These are phyloP conservation scores for Pharmacophagus antenor DNA, from an alignment of 2,888 invertebrate species.

Conservation along the genomic window DNA sequence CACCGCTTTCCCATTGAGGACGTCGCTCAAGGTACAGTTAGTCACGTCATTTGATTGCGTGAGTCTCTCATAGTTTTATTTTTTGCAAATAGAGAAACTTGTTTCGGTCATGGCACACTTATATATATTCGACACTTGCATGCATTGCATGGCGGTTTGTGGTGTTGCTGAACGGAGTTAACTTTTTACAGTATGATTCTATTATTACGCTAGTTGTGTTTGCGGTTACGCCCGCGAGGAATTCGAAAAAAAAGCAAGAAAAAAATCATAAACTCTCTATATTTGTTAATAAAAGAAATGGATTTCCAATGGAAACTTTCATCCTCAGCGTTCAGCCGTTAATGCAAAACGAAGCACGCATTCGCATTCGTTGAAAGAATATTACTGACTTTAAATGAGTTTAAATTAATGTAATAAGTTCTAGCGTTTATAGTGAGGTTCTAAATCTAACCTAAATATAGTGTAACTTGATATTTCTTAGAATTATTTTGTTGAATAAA, in stretches of 20 bases:
- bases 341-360: too few species aligned
- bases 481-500: too few species aligned
- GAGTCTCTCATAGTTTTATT: slow-evolving; percentile 44
- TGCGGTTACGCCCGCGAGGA: not conserved
- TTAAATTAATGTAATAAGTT: too few species aligned
- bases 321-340: too few species aligned
- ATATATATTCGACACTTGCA: slow-evolving; percentile 44
- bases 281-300: too few species aligned
- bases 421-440: too few species aligned
- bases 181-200: not conserved
- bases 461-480: too few species aligned
- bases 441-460: too few species aligned
- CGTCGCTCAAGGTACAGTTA: slow-evolving; percentile 52
- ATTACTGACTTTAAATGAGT: too few species aligned
- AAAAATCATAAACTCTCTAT: not conserved
- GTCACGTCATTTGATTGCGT: slow-evolving; percentile 48
- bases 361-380: too few species aligned
- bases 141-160: slow-evolving; percentile 40
- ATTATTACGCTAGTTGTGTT: not conserved
- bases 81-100: slow-evolving; percentile 54
- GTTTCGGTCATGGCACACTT: slow-evolving; percentile 38
- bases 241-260: not conserved
- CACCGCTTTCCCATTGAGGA: slow-evolving; percentile 56
- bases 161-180: slow-evolving; percentile 27
- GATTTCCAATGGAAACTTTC: too few species aligned